A percentile compares a stretch with the other conserved stretches of the same genome.
phyloP scores from a whole-genome alignment of 2,113 vertebrate genomes.

The Varanus salvator region DNA sequence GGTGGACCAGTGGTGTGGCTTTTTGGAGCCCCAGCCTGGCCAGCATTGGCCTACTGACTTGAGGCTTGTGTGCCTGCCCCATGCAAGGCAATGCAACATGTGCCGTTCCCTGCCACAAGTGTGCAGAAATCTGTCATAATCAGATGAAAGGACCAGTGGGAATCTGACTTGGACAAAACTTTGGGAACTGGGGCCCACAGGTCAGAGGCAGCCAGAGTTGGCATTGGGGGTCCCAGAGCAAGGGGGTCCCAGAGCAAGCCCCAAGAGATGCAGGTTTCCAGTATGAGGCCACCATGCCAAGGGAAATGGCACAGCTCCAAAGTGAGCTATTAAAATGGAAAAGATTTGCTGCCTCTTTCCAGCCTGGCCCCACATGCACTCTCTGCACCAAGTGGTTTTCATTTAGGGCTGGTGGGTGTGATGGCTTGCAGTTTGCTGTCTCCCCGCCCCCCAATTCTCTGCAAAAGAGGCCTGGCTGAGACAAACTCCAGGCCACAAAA shows the following conservation, averaged over 20 bases:
- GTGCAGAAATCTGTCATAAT: neutral
- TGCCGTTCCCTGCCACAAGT: too few species aligned
- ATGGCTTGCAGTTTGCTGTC: neutral
- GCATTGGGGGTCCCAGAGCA: too few species aligned
- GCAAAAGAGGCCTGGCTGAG: constrained; percentile 5
- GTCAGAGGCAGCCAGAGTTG: neutral
- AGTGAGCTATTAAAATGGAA: constrained; percentile 37
- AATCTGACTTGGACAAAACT: too few species aligned
- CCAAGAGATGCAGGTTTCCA: neutral
- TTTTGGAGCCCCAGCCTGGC: too few species aligned
- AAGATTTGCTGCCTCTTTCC: constrained; percentile 47
- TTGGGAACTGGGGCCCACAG: too few species aligned
- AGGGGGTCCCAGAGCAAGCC: neutral
- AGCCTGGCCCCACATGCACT: constrained; percentile 14
- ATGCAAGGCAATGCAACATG: too few species aligned
- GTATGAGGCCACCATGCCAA: neutral
- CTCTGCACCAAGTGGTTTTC: constrained; percentile 45
- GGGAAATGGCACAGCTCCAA: neutral
- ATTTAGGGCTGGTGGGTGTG: constrained; percentile 34
- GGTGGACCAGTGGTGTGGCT: too few species aligned
- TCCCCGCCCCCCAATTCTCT: neutral
- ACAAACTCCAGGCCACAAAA: too few species aligned
- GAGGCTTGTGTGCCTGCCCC: too few species aligned
- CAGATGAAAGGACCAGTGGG: too few species aligned
- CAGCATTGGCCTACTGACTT: too few species aligned